A percentile compares a stretch with the other conserved stretches of the same genome.
Conservation (phyloP, 2,888 invertebrate species). For the Psylliodes chrysocephalus region DNA sequence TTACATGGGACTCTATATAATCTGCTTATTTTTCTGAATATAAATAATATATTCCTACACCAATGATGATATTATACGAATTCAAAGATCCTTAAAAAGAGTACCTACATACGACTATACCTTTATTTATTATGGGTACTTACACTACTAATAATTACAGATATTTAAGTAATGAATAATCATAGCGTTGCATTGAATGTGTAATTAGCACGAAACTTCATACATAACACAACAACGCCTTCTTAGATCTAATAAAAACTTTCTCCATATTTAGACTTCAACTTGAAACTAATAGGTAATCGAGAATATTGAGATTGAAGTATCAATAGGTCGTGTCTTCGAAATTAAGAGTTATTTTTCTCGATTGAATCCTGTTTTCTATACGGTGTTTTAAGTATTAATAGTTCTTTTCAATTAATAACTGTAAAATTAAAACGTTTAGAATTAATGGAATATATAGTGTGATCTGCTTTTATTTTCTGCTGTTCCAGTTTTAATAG, state of each 20-base stretch:
- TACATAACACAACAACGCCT: neutral
- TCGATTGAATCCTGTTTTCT: too few species aligned
- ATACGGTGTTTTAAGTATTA: too few species aligned
- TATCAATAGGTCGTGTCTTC: neutral
- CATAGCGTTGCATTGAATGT: slow-evolving; percentile 34
- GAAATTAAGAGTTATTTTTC: too few species aligned
- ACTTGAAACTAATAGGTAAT: neutral
- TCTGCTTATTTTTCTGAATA: too few species aligned
- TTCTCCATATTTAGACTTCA: neutral
- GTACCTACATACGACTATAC: neutral
- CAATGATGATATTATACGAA: neutral
- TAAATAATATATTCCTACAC: neutral
- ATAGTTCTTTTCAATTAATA: too few species aligned
- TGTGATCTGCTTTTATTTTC: too few species aligned
- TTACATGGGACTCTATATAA: too few species aligned
- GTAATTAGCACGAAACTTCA: slow-evolving; percentile 30
- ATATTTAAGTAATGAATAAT: slow-evolving; percentile 31
- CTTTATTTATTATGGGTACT: slow-evolving; percentile 20
- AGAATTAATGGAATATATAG: too few species aligned
- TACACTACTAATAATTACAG: slow-evolving; percentile 32
- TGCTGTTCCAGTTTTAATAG: too few species aligned
- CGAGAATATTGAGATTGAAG: neutral
- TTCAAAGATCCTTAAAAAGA: neutral
- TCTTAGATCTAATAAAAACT: neutral
- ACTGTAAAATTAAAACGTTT: too few species aligned